Base-by-base conservation (phyloP, 1,140 invertebrate genomes). In the Drosophila carrolli region DNA sequence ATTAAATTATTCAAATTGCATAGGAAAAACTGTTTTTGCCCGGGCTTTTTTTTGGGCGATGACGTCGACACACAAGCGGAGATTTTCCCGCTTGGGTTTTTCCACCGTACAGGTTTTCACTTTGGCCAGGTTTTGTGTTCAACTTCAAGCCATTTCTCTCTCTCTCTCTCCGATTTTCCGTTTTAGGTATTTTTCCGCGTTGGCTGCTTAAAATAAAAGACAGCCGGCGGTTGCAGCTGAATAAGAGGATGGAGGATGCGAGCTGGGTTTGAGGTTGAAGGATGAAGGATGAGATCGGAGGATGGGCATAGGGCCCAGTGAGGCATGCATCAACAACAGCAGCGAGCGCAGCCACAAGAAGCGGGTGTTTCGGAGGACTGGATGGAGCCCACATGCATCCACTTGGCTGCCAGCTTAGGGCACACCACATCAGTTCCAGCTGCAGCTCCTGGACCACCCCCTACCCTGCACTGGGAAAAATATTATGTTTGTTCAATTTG, bases 1-100 rank as follows among this genome's bases (percentile, higher is more conserved):
- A 90, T 91, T 91, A 91, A 91, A 91, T 91, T 90, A 91, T 91
- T 91, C 77, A 90, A 90, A 91, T 90, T 70, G 82, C 82, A 86
- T 86, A 70, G 82, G 74, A 68, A 86, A 84, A 81, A 75, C 65
- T 48, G 75, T 61, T 76, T 75, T 82, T 27, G 35, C 13, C 37
- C 37, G 19, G 1, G 6, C 46, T 57, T 47, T 41, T 70, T 71
- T 70, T 37, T 23, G 7, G 73, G 68, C 55, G 48, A 50, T 58
- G 38, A 51, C 57, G 56, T 43, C 67, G 40, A 44, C 65, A 57
- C 63, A 66, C 63, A 66, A 32, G 58, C 54, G 19, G 55, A 58
- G 63, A 57, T 57, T 72, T 44, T 44, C 37, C 38, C 19, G 5
- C 16, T 19, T 27, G 10, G 19, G 23, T 11, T 50, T 50, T 43